These are phyloP conservation scores for Protonemura montana DNA, from an alignment of 2,888 invertebrate species.

Conservation along the genomic window DNA sequence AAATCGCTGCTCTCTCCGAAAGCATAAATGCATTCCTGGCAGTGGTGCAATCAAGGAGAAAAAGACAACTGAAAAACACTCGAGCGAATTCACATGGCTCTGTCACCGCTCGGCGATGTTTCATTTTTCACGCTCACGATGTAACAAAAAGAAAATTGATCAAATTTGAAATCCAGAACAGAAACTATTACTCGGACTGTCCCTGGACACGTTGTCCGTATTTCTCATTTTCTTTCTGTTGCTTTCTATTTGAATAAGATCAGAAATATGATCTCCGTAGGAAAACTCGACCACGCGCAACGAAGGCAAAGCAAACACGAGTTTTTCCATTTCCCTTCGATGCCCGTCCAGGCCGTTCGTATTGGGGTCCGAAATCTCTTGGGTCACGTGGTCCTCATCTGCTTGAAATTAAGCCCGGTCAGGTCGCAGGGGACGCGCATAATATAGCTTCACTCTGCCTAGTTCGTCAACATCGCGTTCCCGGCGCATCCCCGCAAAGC, in stretches of 20 bases:
- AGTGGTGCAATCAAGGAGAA: neutral
- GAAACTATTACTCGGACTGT: neutral
- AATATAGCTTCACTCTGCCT: neutral
- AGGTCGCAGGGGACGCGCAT: neutral
- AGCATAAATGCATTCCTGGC: neutral
- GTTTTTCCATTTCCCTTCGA: neutral
- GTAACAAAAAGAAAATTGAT: neutral
- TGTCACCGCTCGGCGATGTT: neutral
- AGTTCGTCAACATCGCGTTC: neutral
- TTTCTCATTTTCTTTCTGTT: neutral
- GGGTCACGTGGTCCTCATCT: neutral
- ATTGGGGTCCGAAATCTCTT: neutral
- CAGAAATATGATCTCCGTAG: neutral
- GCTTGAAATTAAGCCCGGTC: neutral
- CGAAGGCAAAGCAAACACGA: neutral
- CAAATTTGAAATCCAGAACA: neutral
- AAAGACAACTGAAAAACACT: neutral
- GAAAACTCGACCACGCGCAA: neutral
- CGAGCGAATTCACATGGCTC: neutral
- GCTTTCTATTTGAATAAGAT: conserved; percentile 17
- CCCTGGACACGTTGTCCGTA: neutral
- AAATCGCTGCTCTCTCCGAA: neutral
- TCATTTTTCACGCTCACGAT: neutral
- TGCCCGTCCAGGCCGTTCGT: neutral
- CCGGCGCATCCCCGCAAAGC: neutral